phyloP scores from a whole-genome alignment of 2,113 vertebrate genomes.

The Pomatostomus ruficeps region DNA sequence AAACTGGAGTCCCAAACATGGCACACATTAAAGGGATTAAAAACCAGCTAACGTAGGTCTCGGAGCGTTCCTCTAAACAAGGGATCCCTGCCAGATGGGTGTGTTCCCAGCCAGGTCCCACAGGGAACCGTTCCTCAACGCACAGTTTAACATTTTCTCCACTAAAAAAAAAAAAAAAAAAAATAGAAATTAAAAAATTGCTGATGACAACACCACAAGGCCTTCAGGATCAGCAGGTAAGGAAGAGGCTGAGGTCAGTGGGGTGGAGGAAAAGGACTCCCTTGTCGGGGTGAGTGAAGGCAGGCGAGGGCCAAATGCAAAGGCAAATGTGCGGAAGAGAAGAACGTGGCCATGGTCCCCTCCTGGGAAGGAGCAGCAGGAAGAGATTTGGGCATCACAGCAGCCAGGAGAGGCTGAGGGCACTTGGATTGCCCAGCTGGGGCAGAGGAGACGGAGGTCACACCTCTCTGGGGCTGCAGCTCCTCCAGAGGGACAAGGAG shows the following conservation, averaged over 20 bases:
- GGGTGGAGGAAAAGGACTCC: neutral
- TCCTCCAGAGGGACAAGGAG: neutral
- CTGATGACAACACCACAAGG: neutral
- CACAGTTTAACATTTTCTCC: neutral
- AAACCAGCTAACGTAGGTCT: slow-evolving; percentile 43
- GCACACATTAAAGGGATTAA: slow-evolving; percentile 64
- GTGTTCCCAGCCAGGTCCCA: neutral
- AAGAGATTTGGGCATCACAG: neutral
- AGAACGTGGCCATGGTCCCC: fast-evolving
- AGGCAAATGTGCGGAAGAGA: neutral
- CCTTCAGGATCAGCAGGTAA: neutral
- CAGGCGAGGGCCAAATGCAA: neutral
- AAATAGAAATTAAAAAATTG: neutral
- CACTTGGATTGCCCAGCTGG: neutral
- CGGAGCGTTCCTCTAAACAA: slow-evolving; percentile 19
- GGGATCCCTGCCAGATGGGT: slow-evolving; percentile 25
- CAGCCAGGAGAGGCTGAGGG: neutral
- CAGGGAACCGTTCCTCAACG: neutral
- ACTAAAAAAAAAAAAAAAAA: neutral
- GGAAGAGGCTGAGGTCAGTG: neutral
- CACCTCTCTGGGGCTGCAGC: neutral
- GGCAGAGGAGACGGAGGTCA: neutral
- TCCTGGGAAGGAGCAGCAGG: neutral
- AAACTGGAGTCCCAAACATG: slow-evolving; percentile 41
- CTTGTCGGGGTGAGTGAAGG: neutral